A percentile compares a stretch with the other conserved stretches of the same genome.
phyloP scores from a whole-genome alignment of 2,113 vertebrate genomes.

The Coturnix japonica region DNA sequence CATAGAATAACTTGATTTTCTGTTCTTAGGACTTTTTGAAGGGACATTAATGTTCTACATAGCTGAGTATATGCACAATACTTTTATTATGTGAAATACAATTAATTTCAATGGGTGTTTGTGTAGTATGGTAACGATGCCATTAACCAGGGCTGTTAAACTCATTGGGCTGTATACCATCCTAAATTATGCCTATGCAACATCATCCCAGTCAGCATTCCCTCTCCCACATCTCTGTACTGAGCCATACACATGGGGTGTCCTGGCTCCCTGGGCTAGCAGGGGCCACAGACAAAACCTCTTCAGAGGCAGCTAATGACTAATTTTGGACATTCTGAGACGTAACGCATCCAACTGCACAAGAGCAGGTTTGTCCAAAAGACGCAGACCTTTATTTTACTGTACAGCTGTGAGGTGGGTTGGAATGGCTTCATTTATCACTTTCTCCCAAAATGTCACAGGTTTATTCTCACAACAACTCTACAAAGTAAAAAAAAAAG shows the following conservation, averaged over 20 bases:
- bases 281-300: not conserved
- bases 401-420: not conserved
- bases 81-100: slow-evolving; percentile 64
- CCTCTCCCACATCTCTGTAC: not conserved
- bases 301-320: slow-evolving; percentile 27
- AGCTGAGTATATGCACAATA: slow-evolving; percentile 48
- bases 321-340: not conserved
- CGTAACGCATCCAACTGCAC: not conserved
- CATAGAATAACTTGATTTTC: slow-evolving; percentile 23
- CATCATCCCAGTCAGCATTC: not conserved
- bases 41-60: slow-evolving; percentile 45
- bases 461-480: not conserved
- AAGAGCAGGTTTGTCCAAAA: not conserved
- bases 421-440: not conserved
- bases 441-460: not conserved
- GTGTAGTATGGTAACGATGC: slow-evolving; percentile 50
- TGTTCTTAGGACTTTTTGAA: slow-evolving; percentile 53
- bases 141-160: slow-evolving; percentile 61
- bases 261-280: not conserved
- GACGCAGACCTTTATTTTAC: not conserved
- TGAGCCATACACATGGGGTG: not conserved
- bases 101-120: slow-evolving; percentile 67
- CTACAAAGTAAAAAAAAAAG: not conserved
- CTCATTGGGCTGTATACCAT: slow-evolving; percentile 25
- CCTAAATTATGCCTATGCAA: slow-evolving; percentile 34